Evolutionary conservation across 2,797 vertebrate genomes (phyloP).

Genomic region (Liparis tanakae): DNA sequence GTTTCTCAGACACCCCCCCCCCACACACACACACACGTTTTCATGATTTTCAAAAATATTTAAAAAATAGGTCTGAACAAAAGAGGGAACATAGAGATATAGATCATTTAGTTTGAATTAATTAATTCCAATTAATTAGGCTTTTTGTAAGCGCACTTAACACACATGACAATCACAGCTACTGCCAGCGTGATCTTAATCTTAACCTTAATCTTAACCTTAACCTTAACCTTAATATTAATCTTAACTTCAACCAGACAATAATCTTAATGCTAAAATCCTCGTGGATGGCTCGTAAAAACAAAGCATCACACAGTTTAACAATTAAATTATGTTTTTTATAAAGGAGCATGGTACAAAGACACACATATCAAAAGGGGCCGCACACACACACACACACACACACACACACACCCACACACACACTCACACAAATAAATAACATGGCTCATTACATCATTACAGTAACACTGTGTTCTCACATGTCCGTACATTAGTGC

Average conservation of each 20-base stretch:
- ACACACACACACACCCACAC: not conserved
- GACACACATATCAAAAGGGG: not conserved
- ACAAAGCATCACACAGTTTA: not conserved
- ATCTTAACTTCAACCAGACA: not conserved
- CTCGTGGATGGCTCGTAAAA: not conserved
- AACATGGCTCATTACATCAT: not conserved
- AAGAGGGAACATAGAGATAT: not conserved
- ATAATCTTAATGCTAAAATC: not conserved
- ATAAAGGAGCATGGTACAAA: not conserved
- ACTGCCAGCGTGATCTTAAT: not conserved
- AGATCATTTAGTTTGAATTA: not conserved
- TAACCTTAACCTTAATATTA: too few species aligned
- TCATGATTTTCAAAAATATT: not conserved
- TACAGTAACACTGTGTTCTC: conserved; percentile 3
- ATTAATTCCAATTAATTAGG: not conserved
- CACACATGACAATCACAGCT: not conserved
- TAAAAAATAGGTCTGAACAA: not conserved
- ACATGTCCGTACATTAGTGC: conserved; percentile 20
- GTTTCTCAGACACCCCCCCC: accelerated
- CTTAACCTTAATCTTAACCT: too few species aligned
- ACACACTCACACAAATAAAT: not conserved
- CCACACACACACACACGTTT: not conserved
- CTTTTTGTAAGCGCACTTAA: not conserved
- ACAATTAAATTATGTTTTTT: not conserved
- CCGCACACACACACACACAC: too few species aligned